These are phyloP conservation scores for Symphodus melops DNA, from an alignment of 2,113 vertebrate genomes.

Conservation along the genomic window DNA sequence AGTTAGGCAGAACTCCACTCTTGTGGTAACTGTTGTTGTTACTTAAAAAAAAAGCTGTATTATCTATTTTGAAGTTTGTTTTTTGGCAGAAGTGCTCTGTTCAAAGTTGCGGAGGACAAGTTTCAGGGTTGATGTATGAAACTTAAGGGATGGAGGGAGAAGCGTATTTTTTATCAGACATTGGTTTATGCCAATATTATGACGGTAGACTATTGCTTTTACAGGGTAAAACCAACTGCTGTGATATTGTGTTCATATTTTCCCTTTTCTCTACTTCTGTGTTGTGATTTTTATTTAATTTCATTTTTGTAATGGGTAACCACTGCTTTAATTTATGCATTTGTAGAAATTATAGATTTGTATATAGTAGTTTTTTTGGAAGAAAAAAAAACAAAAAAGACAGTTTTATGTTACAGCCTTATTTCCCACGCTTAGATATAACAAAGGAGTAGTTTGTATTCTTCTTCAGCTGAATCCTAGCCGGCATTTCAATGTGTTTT, in stretches of 20 bases:
- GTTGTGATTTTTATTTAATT: constrained; percentile 94
- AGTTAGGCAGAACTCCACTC: constrained; percentile 93
- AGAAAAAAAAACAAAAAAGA: constrained; percentile 78
- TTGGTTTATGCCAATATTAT: constrained; percentile 84
- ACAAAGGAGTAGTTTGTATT: constrained; percentile 87
- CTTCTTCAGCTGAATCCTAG: constrained; percentile 87
- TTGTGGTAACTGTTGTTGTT: constrained; percentile 94
- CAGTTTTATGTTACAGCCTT: constrained; percentile 92
- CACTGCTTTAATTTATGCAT: constrained; percentile 96
- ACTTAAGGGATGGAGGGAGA: constrained; percentile 85
- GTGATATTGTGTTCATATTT: constrained; percentile 92
- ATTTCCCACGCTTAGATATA: constrained; percentile 86
- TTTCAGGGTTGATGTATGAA: constrained; percentile 85
- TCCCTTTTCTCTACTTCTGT: constrained; percentile 87
- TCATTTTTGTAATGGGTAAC: constrained; percentile 91
- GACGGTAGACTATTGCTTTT: constrained; percentile 90
- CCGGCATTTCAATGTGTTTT: constrained; percentile 89
- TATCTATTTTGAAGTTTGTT: constrained; percentile 92
- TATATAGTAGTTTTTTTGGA: constrained; percentile 92
- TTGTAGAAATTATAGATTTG: constrained; percentile 92
- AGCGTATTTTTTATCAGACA: constrained; percentile 87
- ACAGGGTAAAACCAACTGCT: constrained; percentile 98
- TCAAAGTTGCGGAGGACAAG: constrained; percentile 86
- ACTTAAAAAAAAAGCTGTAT: constrained; percentile 90
- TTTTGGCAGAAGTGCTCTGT: constrained; percentile 86